Conservation (phyloP, 2,113 vertebrate species). For the Machaerirhynchus nigripectus region DNA sequence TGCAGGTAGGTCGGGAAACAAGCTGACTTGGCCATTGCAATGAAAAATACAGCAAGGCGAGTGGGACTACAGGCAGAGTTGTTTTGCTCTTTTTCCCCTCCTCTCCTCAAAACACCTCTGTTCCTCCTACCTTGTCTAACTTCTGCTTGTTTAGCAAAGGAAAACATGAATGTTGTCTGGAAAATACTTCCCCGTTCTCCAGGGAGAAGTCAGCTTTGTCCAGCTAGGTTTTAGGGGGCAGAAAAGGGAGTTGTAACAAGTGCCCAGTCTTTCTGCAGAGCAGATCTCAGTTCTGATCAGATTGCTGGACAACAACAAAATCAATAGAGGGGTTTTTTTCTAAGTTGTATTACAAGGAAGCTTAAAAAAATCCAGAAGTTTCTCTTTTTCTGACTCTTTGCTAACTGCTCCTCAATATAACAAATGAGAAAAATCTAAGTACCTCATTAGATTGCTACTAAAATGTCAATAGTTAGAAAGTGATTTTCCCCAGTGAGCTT, state of each 20-base stretch:
- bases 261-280: background rate
- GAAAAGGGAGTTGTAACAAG: background rate
- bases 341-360: background rate
- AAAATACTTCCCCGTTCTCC: background rate
- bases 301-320: background rate
- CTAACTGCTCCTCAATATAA: background rate
- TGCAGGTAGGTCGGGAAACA: background rate
- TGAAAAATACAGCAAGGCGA: background rate
- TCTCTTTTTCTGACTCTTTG: background rate
- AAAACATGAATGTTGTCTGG: background rate
- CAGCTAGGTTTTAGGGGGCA: background rate
- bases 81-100: background rate
- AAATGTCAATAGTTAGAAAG: slow-evolving; percentile 24
- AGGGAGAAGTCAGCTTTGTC: background rate
- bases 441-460: background rate
- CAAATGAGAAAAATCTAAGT: background rate
- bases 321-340: background rate
- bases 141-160: background rate
- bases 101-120: background rate
- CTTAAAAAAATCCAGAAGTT: background rate
- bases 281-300: background rate
- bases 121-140: background rate
- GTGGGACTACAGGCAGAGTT: accelerated
- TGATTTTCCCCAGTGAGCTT: slow-evolving; percentile 4
- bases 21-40: background rate